These are phyloP conservation scores for Nylanderia fulva DNA, from an alignment of 1,140 invertebrate species.

Conservation along the genomic window DNA sequence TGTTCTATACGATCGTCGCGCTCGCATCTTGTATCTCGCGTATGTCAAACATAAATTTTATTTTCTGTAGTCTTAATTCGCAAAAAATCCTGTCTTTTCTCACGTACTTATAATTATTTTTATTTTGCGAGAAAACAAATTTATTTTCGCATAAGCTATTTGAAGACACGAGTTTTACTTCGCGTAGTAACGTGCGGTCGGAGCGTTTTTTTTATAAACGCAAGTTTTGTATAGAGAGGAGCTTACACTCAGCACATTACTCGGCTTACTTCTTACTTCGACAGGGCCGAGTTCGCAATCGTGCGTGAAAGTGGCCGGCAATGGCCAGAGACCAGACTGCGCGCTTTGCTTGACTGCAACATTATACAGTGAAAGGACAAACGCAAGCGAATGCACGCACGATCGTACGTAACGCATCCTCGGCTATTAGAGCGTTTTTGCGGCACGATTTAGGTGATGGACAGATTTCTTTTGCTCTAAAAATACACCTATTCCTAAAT, in stretches of 20 bases:
- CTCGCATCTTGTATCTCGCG: background rate
- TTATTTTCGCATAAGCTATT: background rate
- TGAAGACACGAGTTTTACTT: background rate
- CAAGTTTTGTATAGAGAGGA: slow-evolving; percentile 9
- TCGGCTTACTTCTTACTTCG: slow-evolving; percentile 23
- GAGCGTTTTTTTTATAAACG: too few relatives aligned
- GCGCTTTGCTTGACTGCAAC: slow-evolving; percentile 32
- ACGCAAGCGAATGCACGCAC: slow-evolving; percentile 43
- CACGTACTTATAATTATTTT: too few relatives aligned
- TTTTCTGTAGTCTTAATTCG: too few relatives aligned
- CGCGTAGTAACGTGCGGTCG: too few relatives aligned
- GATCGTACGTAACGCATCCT: slow-evolving; percentile 42
- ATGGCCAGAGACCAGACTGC: slow-evolving; percentile 32
- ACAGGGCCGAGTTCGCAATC: slow-evolving; percentile 61
- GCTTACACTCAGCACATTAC: background rate
- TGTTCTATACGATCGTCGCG: background rate
- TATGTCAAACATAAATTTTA: too few relatives aligned
- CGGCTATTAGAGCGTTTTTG: background rate
- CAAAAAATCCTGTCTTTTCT: background rate
- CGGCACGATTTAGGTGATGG: background rate
- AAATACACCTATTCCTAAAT: background rate
- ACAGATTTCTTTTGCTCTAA: background rate
- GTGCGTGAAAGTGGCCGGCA: slow-evolving; percentile 74
- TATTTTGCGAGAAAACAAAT: too few relatives aligned
- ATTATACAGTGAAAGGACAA: slow-evolving; percentile 70